Evolutionary conservation across 2,888 invertebrate genomes (phyloP).

Genomic region (Anarsia innoxiella): DNA sequence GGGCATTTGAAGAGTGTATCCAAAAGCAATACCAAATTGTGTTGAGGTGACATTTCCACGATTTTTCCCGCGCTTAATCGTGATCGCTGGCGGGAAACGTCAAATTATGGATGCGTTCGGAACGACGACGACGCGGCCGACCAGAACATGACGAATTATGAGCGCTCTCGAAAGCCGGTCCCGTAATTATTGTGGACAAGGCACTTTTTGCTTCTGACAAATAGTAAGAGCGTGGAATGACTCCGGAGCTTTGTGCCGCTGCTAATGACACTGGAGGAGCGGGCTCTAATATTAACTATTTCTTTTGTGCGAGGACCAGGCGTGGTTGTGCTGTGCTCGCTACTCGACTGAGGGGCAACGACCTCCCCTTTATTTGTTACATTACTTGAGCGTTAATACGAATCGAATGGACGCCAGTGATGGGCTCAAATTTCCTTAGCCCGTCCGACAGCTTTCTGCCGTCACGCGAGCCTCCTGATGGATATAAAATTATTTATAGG

Average conservation of each 20-base stretch:
- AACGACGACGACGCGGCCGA: conserved; percentile 64
- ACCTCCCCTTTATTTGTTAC: conserved; percentile 68
- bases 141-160: conserved; percentile 74
- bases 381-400: conserved; percentile 67
- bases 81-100: conserved; percentile 62
- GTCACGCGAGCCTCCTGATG: conserved; percentile 61
- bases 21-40: too few species aligned
- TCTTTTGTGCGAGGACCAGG: conserved; percentile 65
- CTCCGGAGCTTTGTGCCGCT: conserved; percentile 66
- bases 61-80: conserved; percentile 52
- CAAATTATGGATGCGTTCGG: conserved; percentile 69
- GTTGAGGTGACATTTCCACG: too few species aligned
- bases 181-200: conserved; percentile 75
- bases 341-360: conserved; percentile 54
- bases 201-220: conserved; percentile 72
- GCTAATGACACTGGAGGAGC: conserved; percentile 67
- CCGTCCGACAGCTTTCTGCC: conserved; percentile 44
- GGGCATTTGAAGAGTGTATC: too few species aligned
- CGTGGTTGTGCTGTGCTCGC: conserved; percentile 51
- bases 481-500: conserved; percentile 52
- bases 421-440: conserved; percentile 62
- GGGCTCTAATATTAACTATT: conserved; percentile 70
- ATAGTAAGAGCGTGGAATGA: conserved; percentile 71
- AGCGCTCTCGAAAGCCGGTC: conserved; percentile 66
- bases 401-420: conserved; percentile 63